A percentile compares a stretch with the other conserved stretches of the same genome.
phyloP scores from a whole-genome alignment of 2,113 vertebrate genomes.

The Corythaeola cristata region DNA sequence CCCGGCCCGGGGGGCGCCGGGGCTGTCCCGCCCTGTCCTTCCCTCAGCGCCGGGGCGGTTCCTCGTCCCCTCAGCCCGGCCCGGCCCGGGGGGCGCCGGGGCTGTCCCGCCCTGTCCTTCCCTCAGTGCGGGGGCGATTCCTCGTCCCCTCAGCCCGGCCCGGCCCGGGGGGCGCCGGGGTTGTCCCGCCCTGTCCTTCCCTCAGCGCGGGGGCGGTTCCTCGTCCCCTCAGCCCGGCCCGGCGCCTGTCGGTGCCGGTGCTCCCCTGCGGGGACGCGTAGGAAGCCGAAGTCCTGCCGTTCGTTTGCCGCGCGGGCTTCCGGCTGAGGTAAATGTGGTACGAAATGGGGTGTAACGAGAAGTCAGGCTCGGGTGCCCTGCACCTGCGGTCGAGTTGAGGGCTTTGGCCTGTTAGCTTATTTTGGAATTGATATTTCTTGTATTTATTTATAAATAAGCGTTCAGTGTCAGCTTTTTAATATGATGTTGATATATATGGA shows the following conservation, averaged over 20 bases:
- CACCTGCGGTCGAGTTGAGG: fast-evolving
- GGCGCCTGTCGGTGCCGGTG: no score
- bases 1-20: no score
- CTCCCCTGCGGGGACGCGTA: not conserved
- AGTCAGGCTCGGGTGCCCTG: no score
- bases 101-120: no score
- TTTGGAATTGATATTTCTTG: not conserved
- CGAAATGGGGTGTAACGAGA: fast-evolving
- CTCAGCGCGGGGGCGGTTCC: not conserved
- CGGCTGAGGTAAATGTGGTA: not conserved
- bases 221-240: not conserved
- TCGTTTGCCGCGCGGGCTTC: not conserved
- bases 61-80: not conserved
- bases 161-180: no score
- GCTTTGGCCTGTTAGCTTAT: not conserved
- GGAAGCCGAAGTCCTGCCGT: not conserved
- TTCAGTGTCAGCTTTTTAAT: fast-evolving
- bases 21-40: no score
- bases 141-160: not conserved
- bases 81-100: no score
- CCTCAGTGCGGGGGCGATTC: not conserved
- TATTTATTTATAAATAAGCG: fast-evolving
- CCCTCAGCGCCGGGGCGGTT: not conserved
- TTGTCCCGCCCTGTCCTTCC: no score
- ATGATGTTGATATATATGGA: not conserved